Conservation (phyloP, 1,140 invertebrate genomes). For the Scaptomyza hsui region DNA sequence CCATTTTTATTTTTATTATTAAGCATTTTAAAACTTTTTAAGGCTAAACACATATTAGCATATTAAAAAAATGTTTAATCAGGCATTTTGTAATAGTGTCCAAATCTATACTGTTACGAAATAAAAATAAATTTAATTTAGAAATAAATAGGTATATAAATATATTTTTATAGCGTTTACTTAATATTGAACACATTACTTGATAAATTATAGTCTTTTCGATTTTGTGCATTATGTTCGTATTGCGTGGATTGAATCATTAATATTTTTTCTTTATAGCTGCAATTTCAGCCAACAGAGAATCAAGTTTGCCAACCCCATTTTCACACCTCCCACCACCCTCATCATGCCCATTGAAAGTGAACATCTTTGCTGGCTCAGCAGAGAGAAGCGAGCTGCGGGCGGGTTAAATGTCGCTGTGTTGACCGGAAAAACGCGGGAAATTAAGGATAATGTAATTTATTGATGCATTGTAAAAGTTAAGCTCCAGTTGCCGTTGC, state of each 20-base stretch:
- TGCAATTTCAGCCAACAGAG: background rate
- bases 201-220: background rate
- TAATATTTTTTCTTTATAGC: background rate
- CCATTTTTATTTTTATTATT: no score
- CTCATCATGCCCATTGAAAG: background rate
- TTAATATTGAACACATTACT: background rate
- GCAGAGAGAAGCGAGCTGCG: conserved; percentile 55
- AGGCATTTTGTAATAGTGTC: no score
- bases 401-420: conserved; percentile 70
- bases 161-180: no score
- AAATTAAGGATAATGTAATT: conserved; percentile 81
- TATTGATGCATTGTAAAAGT: conserved; percentile 80
- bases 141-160: no score
- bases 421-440: conserved; percentile 78
- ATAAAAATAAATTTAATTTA: no score
- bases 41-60: no score
- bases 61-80: no score
- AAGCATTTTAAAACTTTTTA: no score
- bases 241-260: background rate
- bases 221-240: background rate
- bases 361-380: conserved; percentile 56
- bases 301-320: background rate
- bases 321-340: background rate
- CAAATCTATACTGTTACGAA: no score
- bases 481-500: conserved; percentile 61